Evolutionary conservation across 1,140 invertebrate genomes (phyloP), one percentile per base, ranked within the genome.

Genomic region (Pollicipes pollicipes): DNA sequence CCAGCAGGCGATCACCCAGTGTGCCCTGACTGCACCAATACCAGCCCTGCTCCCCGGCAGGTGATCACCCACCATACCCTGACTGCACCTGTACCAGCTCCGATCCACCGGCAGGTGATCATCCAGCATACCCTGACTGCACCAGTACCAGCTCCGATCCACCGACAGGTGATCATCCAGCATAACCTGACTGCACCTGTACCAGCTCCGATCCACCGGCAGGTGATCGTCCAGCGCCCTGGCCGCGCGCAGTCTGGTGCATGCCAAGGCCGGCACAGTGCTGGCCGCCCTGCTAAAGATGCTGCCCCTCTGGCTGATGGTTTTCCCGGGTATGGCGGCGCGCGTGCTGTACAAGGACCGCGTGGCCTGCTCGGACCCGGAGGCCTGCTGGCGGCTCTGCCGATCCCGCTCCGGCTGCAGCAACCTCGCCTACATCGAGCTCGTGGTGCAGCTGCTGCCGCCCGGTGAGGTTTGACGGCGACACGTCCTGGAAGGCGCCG

Each of bases 291-390:
- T 80, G 73, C 75, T 85, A 16, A 85, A 85, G 75, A 79, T 85
- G 70, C 74, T 84, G 26, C 84, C 84, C 8, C 74, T 85, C 68
- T 85, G 79, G 76, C 75, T 85, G 0, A 80, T 85, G 63, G 82
- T 85, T 10, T 81, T 85, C 72, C 84, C 84, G 24, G 84, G 84
- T 63, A 85, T 85, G 84, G 83, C 83, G 27, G 78, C 83, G 4
- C 77, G 84, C 63, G 80, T 85, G 63, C 76, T 85, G 0, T 80
- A 76, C 74, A 72, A 78, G 73, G 80, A 84, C 73, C 74, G 78
- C 3, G 80, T 84, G 3, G 83, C 76, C 16, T 84, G 83, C 74
- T 79, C 80, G 8, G 77, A 80, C 71, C 82, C 83, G 0, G 76
- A 79, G 0, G 75, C 75, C 26, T 84, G 83, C 73, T 71, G 78